Percentiles rank a stretch among this genome's conserved stretches.
Conservation (phyloP, 1,140 invertebrate species). For the Calosoma granatense region DNA sequence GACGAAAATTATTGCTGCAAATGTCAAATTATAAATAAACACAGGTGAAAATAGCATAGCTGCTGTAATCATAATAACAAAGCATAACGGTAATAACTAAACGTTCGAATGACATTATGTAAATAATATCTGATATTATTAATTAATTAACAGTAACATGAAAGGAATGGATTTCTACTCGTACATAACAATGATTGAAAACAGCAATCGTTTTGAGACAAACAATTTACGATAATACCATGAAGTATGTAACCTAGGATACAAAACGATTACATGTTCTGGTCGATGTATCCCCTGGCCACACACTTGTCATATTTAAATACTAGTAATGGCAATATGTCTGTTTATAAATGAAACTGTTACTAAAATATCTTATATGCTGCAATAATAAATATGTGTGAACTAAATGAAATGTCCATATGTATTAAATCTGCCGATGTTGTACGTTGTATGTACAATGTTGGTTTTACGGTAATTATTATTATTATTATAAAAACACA, state of each 20-base stretch:
- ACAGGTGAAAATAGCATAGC: too few species aligned
- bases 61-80: neutral
- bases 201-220: constrained; percentile 4
- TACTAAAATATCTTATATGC: neutral
- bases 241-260: neutral
- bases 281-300: neutral
- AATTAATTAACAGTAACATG: neutral
- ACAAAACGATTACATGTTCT: neutral
- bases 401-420: neutral
- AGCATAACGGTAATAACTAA: too few species aligned
- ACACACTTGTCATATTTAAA: constrained; percentile 4
- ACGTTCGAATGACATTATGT: neutral
- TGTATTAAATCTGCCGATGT: neutral
- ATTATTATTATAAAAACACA: constrained; percentile 1
- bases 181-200: neutral
- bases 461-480: neutral
- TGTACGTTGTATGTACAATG: neutral
- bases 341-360: neutral
- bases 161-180: neutral
- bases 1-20: neutral
- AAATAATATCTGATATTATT: neutral
- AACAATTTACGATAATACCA: neutral
- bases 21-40: neutral
- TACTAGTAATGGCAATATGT: constrained; percentile 3
- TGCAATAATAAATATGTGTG: neutral